A percentile compares a stretch with the other conserved stretches of the same genome.
phyloP scores from a whole-genome alignment of 1,140 invertebrate species.

The Mercenaria mercenaria region DNA sequence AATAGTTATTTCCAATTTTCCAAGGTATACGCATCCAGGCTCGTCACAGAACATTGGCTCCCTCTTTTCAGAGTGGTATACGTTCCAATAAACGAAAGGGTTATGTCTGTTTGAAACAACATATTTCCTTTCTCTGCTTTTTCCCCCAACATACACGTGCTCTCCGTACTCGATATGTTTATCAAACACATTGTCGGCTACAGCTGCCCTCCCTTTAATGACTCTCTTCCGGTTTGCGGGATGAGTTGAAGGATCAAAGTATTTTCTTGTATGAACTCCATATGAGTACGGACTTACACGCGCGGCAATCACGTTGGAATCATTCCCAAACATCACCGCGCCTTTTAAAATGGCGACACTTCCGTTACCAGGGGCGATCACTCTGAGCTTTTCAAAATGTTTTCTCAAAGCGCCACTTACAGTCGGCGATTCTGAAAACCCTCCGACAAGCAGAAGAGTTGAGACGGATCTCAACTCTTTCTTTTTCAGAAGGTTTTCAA shows the following conservation, averaged over 20 bases:
- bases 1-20: conserved; percentile 33
- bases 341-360: conserved; percentile 59
- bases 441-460: conserved; percentile 52
- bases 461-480: conserved; percentile 30
- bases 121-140: neutral
- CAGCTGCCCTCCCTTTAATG: conserved; percentile 9
- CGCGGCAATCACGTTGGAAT: conserved; percentile 39
- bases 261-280: conserved; percentile 47
- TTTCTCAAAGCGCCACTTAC: conserved; percentile 3
- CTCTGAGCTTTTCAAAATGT: conserved; percentile 4
- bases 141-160: conserved; percentile 4
- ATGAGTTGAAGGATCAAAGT: conserved; percentile 6
- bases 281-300: conserved; percentile 55
- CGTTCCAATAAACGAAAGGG: conserved; percentile 31
- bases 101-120: conserved; percentile 10
- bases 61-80: conserved; percentile 24
- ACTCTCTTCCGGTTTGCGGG: neutral
- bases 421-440: conserved; percentile 53
- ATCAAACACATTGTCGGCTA: conserved; percentile 45
- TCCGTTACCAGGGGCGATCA: conserved; percentile 31
- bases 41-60: conserved; percentile 54
- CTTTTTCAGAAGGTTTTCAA: neutral
- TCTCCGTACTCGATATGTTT: conserved; percentile 44
- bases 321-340: conserved; percentile 56
- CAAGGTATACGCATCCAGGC: neutral